Evolutionary conservation across 2,797 vertebrate genomes (phyloP), one percentile per base, ranked within the genome.

Genomic region (Urophycis tenuis): DNA sequence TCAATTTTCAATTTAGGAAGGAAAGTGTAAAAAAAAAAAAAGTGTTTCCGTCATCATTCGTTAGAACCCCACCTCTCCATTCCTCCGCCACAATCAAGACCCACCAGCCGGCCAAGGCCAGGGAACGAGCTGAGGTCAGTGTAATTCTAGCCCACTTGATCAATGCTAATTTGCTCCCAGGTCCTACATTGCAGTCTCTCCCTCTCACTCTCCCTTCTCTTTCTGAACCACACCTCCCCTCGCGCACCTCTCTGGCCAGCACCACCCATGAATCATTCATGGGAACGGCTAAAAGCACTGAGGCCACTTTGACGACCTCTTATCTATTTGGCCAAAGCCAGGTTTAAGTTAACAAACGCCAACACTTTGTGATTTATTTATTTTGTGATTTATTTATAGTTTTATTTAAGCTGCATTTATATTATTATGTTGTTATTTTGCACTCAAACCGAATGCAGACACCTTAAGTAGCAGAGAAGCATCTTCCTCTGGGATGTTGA

Each of bases 61-160:
- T 33, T 36, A 35, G 22, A 36, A 15, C 14, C 41, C 36, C 15
- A 7, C 11, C 60, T 12, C 31, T 6, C 1, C 73, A 11, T 45
- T 71, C 53, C 4, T 64, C 30, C 25, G n/a, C n/a, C n/a, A 32
- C 75, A 14, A 35, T 71, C 36, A 45, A 49, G 76, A 73, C 72
- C 73, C 78, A 85, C 79, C 78, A 82, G 85, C 78, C 5, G 11
- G 75, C 78, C 77, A 72, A 85, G 80, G 77, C 83, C 78, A 82
- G 84, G 80, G 75, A 89, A 87, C 80, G 74, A 84, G 88, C 90
- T 88, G 89, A 92, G 85, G 83, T 89, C 88, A 81, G 89, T 88
- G 89, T 90, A 91, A 91, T 91, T 88, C 83, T 87, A 90, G 81
- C 36, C 3, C 80, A 81, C 84, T 87, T 92, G 89, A 92, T 92